Evolutionary conservation across 2,888 invertebrate genomes (phyloP), one percentile per base, ranked within the genome.

Genomic region (Thera obeliscata): DNA sequence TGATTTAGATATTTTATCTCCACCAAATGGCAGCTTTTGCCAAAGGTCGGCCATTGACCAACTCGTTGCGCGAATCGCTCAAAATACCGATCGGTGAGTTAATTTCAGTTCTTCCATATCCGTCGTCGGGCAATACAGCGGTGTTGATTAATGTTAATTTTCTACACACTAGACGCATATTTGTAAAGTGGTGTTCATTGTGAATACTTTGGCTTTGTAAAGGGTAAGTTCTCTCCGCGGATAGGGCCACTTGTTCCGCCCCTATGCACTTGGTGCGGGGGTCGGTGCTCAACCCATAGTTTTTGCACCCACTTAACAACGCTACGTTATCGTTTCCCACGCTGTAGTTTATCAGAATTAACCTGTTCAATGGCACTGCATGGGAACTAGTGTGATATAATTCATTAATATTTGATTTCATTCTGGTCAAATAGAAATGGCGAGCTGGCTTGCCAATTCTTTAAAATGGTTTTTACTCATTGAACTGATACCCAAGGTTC

Each of bases 241-340:
- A 67, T 69, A 63, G 66, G 74, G 60, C 83, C 89, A 91, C 90
- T 90, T 89, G 91, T 92, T 90, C 86, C 90, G 93, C 93, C 93
- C 93, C 88, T 91, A 93, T 93, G 91, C 93, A 90, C 92, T 91
- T 89, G 89, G 78, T 73, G 78, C 78, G 78, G 84, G 90, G 90
- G 87, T 90, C 90, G 87, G 76, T 85, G 64, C 79, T 79, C 81
- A 80, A 81, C 82, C 77, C 82, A 80, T 82, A 82, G 82, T 91
- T 92, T 93, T 93, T 93, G 91, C 93, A 89, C 87, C 89, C 86
- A 84, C 82, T 85, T 84, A 83, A 84, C 43, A 71, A 85, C 82
- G 75, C 72, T 64, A 78, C 76, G 72, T 79, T 35, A 22, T 52
- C 43, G 12, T 81, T 93, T 93, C 93, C 89, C 93, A 93, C 93